Percentiles rank a stretch among this genome's conserved stretches.
Evolutionary conservation across 2,888 invertebrate genomes (phyloP).

Genomic region (Eubasilissa splendida): DNA sequence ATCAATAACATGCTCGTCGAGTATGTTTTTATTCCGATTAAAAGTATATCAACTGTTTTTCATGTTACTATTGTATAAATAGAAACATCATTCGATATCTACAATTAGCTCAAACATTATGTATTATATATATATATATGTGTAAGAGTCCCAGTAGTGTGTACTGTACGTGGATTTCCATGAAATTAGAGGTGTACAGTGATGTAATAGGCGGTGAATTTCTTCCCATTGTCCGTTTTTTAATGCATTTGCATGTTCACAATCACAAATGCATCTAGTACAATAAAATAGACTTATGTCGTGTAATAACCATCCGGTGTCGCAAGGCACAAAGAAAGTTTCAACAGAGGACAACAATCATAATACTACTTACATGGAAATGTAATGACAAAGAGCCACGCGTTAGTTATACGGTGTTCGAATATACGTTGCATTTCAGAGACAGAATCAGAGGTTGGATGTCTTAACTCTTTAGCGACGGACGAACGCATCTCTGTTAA

Average conservation of each 20-base stretch:
- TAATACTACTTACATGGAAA: slow-evolving; percentile 22
- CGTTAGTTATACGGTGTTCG: slow-evolving; percentile 30
- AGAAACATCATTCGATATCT: too few relatives aligned
- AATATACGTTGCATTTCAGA: slow-evolving; percentile 3
- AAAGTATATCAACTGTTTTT: too few relatives aligned
- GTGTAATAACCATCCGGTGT: slow-evolving; percentile 37
- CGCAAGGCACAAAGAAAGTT: slow-evolving; percentile 29
- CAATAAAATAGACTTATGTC: slow-evolving; percentile 35
- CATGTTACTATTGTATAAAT: too few relatives aligned
- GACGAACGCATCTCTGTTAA: too few relatives aligned
- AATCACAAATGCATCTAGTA: slow-evolving; percentile 37
- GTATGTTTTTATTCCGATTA: too few relatives aligned
- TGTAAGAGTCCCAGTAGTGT: background rate
- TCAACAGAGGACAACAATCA: slow-evolving; percentile 30
- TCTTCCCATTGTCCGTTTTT: slow-evolving; percentile 17
- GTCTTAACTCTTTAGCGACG: slow-evolving; percentile 6
- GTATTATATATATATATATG: background rate
- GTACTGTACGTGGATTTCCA: too few relatives aligned
- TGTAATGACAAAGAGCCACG: slow-evolving; percentile 36
- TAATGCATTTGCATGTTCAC: slow-evolving; percentile 37
- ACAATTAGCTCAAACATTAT: too few relatives aligned
- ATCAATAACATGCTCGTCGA: too few relatives aligned
- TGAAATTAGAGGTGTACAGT: too few relatives aligned
- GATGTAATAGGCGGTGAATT: background rate
- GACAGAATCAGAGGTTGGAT: slow-evolving; percentile 15